Percentiles rank a stretch among this genome's conserved stretches.
Evolutionary conservation across 2,113 vertebrate genomes (phyloP).

Genomic region (Ammospiza nelsoni): DNA sequence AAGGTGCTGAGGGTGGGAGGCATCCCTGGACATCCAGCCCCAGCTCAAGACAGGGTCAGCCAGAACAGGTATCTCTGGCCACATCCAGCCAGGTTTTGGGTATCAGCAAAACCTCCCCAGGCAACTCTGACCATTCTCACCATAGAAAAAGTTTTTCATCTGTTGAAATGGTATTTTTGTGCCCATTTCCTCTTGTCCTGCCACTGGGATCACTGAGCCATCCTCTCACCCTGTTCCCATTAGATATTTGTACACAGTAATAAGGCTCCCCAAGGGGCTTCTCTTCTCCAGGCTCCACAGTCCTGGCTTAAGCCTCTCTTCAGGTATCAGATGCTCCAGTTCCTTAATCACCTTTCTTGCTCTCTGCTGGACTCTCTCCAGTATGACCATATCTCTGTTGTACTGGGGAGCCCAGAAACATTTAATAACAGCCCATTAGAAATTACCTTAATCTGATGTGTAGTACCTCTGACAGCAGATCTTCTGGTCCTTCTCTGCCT

Average conservation of each 20-base stretch:
- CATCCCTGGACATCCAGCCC: background rate
- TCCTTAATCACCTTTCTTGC: background rate
- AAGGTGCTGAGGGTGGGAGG: background rate
- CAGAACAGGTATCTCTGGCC: background rate
- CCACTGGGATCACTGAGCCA: background rate
- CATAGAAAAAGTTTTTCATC: accelerated
- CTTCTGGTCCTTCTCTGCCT: background rate
- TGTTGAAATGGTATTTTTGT: background rate
- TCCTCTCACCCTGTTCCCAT: background rate
- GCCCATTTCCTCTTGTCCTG: background rate
- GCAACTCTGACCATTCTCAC: background rate
- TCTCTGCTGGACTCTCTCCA: background rate
- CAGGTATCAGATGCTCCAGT: background rate
- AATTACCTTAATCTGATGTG: background rate
- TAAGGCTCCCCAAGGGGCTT: background rate
- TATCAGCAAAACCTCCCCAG: background rate
- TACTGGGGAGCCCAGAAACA: background rate
- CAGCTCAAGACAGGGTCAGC: background rate
- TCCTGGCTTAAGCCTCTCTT: background rate
- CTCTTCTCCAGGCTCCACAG: background rate
- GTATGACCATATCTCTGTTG: background rate
- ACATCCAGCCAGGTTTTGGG: background rate
- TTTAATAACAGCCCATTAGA: background rate
- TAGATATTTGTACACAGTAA: background rate
- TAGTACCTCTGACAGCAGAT: background rate